A percentile compares a stretch with the other conserved stretches of the same genome.
phyloP scores from a whole-genome alignment of 1,140 invertebrate species.

The Heliconius himera region DNA sequence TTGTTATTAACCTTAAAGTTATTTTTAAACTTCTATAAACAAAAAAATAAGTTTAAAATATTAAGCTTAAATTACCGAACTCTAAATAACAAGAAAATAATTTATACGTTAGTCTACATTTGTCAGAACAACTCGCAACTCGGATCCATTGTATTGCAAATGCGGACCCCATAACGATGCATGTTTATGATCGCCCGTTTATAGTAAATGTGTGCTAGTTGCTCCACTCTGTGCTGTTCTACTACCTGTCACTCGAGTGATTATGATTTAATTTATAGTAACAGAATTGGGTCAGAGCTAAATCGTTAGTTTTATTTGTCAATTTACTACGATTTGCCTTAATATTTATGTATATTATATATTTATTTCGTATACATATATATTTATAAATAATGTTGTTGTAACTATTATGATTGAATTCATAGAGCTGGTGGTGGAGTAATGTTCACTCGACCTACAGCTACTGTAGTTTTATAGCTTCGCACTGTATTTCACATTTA shows the following conservation, averaged over 20 bases:
- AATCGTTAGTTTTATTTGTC: neutral
- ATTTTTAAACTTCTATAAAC: too few relatives aligned
- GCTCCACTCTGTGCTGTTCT: neutral
- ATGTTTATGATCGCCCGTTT: constrained; percentile 9
- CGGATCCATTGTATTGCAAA: constrained; percentile 12
- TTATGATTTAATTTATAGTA: neutral
- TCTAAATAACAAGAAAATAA: constrained; percentile 20
- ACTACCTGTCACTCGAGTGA: neutral
- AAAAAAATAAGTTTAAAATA: neutral
- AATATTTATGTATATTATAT: neutral
- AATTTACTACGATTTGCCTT: neutral
- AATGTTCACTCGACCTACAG: too few relatives aligned
- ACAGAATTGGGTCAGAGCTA: neutral
- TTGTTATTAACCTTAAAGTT: too few relatives aligned
- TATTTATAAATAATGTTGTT: too few relatives aligned
- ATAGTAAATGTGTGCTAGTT: constrained; percentile 10
- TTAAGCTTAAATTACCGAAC: neutral
- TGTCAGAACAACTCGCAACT: constrained; percentile 13
- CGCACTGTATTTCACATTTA: too few relatives aligned
- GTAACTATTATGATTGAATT: too few relatives aligned
- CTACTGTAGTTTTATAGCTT: too few relatives aligned
- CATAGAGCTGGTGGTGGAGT: too few relatives aligned
- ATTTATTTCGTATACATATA: neutral
- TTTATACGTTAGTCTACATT: constrained; percentile 17
- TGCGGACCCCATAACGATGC: constrained; percentile 14